Conservation (phyloP, 2,113 vertebrate genomes). For the Tachysurus fulvidraco region DNA sequence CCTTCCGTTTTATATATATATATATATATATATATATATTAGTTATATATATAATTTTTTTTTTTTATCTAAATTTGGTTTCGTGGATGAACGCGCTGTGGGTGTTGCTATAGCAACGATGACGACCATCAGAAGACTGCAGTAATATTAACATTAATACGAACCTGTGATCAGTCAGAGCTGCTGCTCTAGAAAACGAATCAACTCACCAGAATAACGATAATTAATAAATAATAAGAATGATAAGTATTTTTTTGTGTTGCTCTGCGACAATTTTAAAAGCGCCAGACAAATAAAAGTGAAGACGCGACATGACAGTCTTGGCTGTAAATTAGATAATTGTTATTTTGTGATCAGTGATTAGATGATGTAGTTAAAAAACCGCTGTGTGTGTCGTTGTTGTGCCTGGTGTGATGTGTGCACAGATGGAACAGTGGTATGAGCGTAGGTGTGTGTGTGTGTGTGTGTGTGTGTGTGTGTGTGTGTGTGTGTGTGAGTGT, state of each 20-base stretch:
- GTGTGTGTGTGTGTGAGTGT: conserved; percentile 31
- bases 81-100: too few species aligned
- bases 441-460: conserved; percentile 15
- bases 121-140: too few species aligned
- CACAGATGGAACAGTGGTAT: conserved; percentile 31
- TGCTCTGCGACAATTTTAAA: too few species aligned
- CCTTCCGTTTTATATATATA: too few species aligned
- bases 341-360: conserved; percentile 18
- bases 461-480: conserved; percentile 43
- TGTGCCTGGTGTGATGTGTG: conserved; percentile 24
- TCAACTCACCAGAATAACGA: not conserved
- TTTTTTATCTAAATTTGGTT: too few species aligned
- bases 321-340: conserved; percentile 11
- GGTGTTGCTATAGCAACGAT: too few species aligned
- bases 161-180: too few species aligned
- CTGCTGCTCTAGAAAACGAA: not conserved
- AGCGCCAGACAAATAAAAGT: too few species aligned
- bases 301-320: not conserved
- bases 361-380: conserved; percentile 12
- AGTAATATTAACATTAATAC: too few species aligned
- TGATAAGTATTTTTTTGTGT: too few species aligned
- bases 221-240: not conserved
- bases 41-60: too few species aligned
- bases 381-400: not conserved
- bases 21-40: too few species aligned